These are phyloP conservation scores for Taphrorychus bicolor DNA, from an alignment of 2,888 invertebrate species.

Conservation along the genomic window DNA sequence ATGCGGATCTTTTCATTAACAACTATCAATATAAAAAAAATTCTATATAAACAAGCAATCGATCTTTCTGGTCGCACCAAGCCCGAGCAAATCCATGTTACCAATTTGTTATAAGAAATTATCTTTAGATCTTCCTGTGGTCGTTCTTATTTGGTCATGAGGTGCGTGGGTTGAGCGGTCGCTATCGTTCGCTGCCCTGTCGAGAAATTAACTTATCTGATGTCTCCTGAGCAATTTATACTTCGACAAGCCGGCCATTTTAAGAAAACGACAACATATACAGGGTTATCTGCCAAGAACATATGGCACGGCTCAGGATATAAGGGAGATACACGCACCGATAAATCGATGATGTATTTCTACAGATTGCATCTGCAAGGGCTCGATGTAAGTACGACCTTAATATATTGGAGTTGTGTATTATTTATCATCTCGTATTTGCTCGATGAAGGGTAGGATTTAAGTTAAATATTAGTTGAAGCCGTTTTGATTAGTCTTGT, in stretches of 20 bases:
- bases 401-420: constrained; percentile 10
- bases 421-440: constrained; percentile 8
- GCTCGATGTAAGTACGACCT: constrained; percentile 15
- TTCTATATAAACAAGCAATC: constrained; percentile 6
- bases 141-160: constrained; percentile 35
- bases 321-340: constrained; percentile 29
- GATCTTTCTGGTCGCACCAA: constrained; percentile 3
- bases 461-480: background rate
- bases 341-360: constrained; percentile 30
- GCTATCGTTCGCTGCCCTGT: constrained; percentile 42
- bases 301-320: constrained; percentile 29
- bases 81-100: constrained; percentile 22
- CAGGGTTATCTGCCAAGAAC: constrained; percentile 35
- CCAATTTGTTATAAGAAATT: constrained; percentile 35
- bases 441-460: background rate
- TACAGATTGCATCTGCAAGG: constrained; percentile 19
- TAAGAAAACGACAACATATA: constrained; percentile 37
- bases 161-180: constrained; percentile 35
- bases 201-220: constrained; percentile 53
- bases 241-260: constrained; percentile 45
- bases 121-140: constrained; percentile 30
- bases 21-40: constrained; percentile 15
- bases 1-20: constrained; percentile 29
- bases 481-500: background rate
- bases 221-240: constrained; percentile 51